phyloP scores from a whole-genome alignment of 2,888 invertebrate genomes.

The Apocheima hispidaria region DNA sequence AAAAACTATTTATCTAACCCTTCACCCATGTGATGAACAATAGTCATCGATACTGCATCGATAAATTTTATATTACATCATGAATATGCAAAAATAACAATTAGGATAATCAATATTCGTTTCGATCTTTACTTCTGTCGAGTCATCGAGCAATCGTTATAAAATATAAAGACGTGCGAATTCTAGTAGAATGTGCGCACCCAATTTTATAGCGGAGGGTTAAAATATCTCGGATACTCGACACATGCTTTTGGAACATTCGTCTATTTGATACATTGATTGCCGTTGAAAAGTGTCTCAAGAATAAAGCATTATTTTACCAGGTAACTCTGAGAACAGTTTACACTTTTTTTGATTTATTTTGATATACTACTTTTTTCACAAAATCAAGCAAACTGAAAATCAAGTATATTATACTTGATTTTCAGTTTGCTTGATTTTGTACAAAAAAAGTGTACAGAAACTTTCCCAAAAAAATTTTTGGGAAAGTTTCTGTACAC shows the following conservation, averaged over 20 bases:
- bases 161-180: constrained; percentile 29
- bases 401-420: too few species aligned
- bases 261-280: neutral
- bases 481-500: too few species aligned
- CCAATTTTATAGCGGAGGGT: constrained; percentile 31
- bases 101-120: constrained; percentile 73
- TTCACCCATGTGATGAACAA: constrained; percentile 38
- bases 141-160: constrained; percentile 68
- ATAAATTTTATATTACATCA: constrained; percentile 52
- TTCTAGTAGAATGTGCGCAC: constrained; percentile 18
- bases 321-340: too few species aligned
- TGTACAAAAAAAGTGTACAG: too few species aligned
- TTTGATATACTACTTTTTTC: too few species aligned
- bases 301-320: neutral
- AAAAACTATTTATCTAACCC: constrained; percentile 52
- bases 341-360: too few species aligned
- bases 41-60: constrained; percentile 46
- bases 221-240: neutral
- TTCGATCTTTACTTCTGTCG: constrained; percentile 63
- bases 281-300: neutral
- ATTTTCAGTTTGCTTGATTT: too few species aligned
- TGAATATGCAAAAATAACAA: constrained; percentile 84
- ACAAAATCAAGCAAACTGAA: too few species aligned
- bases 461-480: too few species aligned
- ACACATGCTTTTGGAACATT: neutral